Evolutionary conservation across 2,888 invertebrate genomes (phyloP), one percentile per base, ranked within the genome.

Genomic region (Arrhopalites spinosus): DNA sequence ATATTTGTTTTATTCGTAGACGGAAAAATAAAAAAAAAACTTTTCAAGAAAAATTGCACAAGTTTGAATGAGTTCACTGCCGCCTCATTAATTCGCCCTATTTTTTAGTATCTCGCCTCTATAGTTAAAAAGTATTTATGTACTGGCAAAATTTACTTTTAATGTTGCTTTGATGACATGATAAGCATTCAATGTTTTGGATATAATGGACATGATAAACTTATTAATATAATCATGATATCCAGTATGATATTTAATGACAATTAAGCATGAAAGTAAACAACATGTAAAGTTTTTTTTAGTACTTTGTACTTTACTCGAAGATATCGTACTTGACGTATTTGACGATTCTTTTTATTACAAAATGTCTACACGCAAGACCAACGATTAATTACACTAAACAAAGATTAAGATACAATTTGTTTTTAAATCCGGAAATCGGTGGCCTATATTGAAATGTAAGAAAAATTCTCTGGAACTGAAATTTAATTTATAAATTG

Each of bases 321-420:
- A 68, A 25, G 15, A 68, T 27, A 47, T 45, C 68, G 47, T 68
- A 67, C 45, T 43, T 67, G 67, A 17, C 67, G 68, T 68, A 68
- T 23, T 25, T 68, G 47, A 50, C 68, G 50, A 50, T n/a, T 20
- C 50, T 69, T 66, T 56, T 56, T 69, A 47, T 69, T 69, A 69
- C 69, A 69, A 69, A 69, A 69, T 69, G 69, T 69, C 69, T 69
- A 69, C 69, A 69, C 69, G 69, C 69, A 53, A 69, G 69, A 69
- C 69, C 53, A 56, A 69, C 69, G 69, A 56, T 59, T 20, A n/a
- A 20, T 59, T 69, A 69, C 53, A 69, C 69, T 56, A 69, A 56
- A 56, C 53, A 56, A 23, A 69, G 11, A 69, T 69, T 69, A 50
- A 56, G 29, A 29, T 45, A 45, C n/a, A 43, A 43, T 66, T 59